A percentile compares a stretch with the other conserved stretches of the same genome.
Conservation (phyloP, 1,140 invertebrate genomes). For the Drosophila kohkoa region DNA sequence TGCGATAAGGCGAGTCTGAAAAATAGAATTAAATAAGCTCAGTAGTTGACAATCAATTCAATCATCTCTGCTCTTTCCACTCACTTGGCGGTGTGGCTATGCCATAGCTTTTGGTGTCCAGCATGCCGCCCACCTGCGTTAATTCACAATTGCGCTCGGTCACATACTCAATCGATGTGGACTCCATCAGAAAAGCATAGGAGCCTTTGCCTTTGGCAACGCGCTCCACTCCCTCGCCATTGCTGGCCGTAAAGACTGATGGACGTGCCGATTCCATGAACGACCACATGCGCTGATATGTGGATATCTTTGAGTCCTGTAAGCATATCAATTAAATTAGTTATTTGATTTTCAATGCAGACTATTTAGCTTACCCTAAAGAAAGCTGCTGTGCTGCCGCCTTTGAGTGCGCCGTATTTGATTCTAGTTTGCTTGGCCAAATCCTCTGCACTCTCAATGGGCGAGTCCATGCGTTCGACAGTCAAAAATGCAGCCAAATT, state of each 20-base stretch:
- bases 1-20: slow-evolving; percentile 93
- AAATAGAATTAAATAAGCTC: neutral
- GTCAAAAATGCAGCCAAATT: slow-evolving; percentile 99
- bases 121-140: slow-evolving; percentile 94
- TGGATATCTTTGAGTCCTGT: slow-evolving; percentile 96
- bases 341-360: neutral
- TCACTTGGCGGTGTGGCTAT: slow-evolving; percentile 97
- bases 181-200: slow-evolving; percentile 97
- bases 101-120: slow-evolving; percentile 97
- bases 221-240: slow-evolving; percentile 93
- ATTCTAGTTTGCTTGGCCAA: slow-evolving; percentile 98
- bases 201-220: slow-evolving; percentile 92
- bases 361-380: slow-evolving; percentile 90
- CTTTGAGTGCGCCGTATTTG: slow-evolving; percentile 97
- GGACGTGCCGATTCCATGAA: slow-evolving; percentile 95
- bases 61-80: slow-evolving; percentile 56
- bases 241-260: slow-evolving; percentile 93
- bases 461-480: slow-evolving; percentile 97
- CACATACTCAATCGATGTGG: slow-evolving; percentile 96
- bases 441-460: slow-evolving; percentile 98
- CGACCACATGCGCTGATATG: slow-evolving; percentile 96
- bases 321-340: neutral
- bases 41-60: neutral
- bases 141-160: slow-evolving; percentile 96
- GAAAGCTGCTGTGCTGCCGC: slow-evolving; percentile 96